These are phyloP conservation scores for Villa cingulata DNA, from an alignment of 2,888 invertebrate genomes.

Conservation along the genomic window DNA sequence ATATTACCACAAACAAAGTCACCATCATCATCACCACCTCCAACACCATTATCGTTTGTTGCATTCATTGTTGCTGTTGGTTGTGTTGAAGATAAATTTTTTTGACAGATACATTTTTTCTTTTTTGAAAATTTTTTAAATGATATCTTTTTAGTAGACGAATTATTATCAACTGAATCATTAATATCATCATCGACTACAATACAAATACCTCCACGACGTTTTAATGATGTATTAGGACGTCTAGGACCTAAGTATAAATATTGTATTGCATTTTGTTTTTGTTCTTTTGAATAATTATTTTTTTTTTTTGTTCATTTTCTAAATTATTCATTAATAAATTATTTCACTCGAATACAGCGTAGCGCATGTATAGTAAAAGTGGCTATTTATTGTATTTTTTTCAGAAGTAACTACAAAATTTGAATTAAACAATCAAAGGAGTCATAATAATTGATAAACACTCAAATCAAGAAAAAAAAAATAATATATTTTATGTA, in stretches of 20 bases:
- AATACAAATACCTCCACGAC: conserved; percentile 36
- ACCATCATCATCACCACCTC: too few relatives aligned
- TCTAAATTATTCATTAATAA: too few relatives aligned
- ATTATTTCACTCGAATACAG: too few relatives aligned
- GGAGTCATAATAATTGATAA: too few relatives aligned
- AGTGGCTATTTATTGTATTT: too few relatives aligned
- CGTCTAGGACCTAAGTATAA: conserved; percentile 14
- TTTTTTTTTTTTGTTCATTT: not conserved
- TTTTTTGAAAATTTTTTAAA: not conserved
- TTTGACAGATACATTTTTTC: not conserved
- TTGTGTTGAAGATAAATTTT: not conserved
- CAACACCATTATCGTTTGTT: not conserved
- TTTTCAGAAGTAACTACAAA: too few relatives aligned
- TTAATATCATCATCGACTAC: conserved; percentile 35
- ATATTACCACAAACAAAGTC: too few relatives aligned
- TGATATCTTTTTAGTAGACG: conserved; percentile 5
- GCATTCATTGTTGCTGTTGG: not conserved
- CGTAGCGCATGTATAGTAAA: too few relatives aligned
- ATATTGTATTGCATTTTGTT: conserved; percentile 1
- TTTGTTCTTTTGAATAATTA: conserved; percentile 1
- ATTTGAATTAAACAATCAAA: too few relatives aligned
- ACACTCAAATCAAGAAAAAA: too few relatives aligned
- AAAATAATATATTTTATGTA: too few relatives aligned
- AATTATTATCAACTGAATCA: conserved; percentile 28
- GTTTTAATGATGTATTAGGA: conserved; percentile 32